Evolutionary conservation across 2,797 vertebrate genomes (phyloP), one percentile per base, ranked within the genome.

Genomic region (Tokudaia tokunoshimensis): DNA sequence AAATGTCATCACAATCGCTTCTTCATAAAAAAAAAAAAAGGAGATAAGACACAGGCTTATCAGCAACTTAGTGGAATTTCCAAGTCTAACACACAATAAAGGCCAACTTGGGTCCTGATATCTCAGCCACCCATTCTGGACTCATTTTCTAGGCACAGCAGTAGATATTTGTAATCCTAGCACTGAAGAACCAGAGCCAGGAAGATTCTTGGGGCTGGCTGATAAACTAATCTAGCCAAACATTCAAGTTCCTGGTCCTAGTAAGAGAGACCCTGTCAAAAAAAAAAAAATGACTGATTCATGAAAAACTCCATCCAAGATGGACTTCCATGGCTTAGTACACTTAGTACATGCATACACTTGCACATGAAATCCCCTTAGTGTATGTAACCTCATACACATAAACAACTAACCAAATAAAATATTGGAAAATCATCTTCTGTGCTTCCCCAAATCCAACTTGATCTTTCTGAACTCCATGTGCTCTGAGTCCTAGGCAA

Each of bases 21-120:
- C 88, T 93, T 91, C 57, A 91, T 55, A 22, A 80, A 80, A 89
- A 78, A 80, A 80, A 89, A 78, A 31, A 65, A 70, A 17, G 87
- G 81, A 74, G 24, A 4, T 67, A 41, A 88, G 37, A 74, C 1
- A 57, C 9, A 41, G 61, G 26, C 1, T 83, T 1, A 31, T 89
- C 44, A 94, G 13, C 15, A 89, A 47, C 3, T 74, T 85, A 89
- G 17, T 70, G 10, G 34, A 84, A 14, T 26, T 87, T 72, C 47
- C 15, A 80, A 10, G 2, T 70, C 59, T 76, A 44, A n/a, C 19
- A 75, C 7, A 26, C 2, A 7, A 24, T 57, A 57, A 76, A 95
- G 52, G 55, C 19, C 47, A 55, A 89, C n/a, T 65, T 92, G 65
- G 50, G 22, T 82, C 6, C 47, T 26, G 20, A 29, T 20, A 37